Evolutionary conservation across 2,113 vertebrate species (phyloP).

Genomic region (Takifugu bimaculatus): DNA sequence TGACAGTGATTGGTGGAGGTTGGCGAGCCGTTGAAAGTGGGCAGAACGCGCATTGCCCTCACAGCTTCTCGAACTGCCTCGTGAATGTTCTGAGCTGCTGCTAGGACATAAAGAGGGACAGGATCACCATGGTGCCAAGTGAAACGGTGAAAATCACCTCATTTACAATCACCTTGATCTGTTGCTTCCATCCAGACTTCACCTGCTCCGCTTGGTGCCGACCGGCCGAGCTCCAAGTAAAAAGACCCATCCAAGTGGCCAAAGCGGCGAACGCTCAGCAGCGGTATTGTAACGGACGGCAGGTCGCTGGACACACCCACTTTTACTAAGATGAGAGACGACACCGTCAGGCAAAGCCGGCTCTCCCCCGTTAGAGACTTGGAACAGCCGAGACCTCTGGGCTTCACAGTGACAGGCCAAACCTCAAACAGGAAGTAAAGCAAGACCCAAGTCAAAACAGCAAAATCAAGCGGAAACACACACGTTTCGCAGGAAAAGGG

Average conservation of each 20-base stretch:
- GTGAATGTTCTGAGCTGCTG: conserved; percentile 58
- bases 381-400: conserved; percentile 51
- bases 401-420: conserved; percentile 57
- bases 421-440: conserved; percentile 32
- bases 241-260: conserved; percentile 59
- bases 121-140: too few relatives aligned
- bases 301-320: conserved; percentile 14
- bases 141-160: not conserved
- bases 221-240: conserved; percentile 65
- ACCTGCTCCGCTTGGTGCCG: conserved; percentile 58
- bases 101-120: not conserved
- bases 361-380: conserved; percentile 50
- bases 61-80: conserved; percentile 47
- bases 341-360: conserved; percentile 59
- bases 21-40: conserved; percentile 54
- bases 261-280: conserved; percentile 58
- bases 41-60: conserved; percentile 31
- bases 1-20: conserved; percentile 29
- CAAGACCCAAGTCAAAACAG: fast-evolving
- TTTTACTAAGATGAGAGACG: conserved; percentile 51
- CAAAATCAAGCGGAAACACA: too few relatives aligned
- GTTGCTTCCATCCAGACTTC: conserved; percentile 66
- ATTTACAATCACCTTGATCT: conserved; percentile 36
- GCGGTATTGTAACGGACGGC: conserved; percentile 40
- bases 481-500: too few relatives aligned